Base-by-base conservation (phyloP, 64 coral and sea anemone genomes). In the Dendrophyllia cribrosa region DNA sequence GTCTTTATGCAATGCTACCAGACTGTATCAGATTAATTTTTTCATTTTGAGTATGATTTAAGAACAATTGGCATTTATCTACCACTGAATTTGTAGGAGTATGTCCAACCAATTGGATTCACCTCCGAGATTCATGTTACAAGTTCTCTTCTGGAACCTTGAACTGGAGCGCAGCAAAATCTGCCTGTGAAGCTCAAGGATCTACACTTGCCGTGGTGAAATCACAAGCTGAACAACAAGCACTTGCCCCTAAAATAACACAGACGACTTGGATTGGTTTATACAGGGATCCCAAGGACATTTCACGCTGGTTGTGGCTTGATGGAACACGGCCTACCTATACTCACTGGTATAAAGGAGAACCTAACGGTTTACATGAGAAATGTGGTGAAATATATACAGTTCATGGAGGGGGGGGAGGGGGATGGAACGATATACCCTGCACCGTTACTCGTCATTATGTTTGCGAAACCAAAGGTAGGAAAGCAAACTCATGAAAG, bases 81-180 rank as follows among this genome's bases (percentile, higher is more conserved):
- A 34, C 53, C 12, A 9, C 5, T 56, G 1, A 56, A 56, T 12
- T 56, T 56, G 53, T 12, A 56, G 53, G 53, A 12, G 49, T 52
- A 13, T 76, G 74, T 21, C 74, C 49, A 3, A 51, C 9, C 6
- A 76, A 22, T 19, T 76, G 74, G 74, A 52, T 76, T 76, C 49
- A 53, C 7, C 4, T 21, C 21, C 74, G n/a, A 52, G 74, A 19
- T 52, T 76, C 74, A 3, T 76, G 74, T 6, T 76, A 76, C 49
- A 76, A 76, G 20, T 1, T 76, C 15, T 76, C 48, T 20, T 23
- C 17, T 14, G 46, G n/a, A 5, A 46, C 1, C 3, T 22, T 53
- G 74, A 76, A 76, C 43, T 76, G 74, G 74, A 76, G 20, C 21
- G 74, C 47, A 23, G 74, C 74, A 76, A 76, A 76, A 76, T 53